These are phyloP conservation scores for Sebastes diploproa DNA, from an alignment of 2,797 vertebrate species.

Conservation along the genomic window DNA sequence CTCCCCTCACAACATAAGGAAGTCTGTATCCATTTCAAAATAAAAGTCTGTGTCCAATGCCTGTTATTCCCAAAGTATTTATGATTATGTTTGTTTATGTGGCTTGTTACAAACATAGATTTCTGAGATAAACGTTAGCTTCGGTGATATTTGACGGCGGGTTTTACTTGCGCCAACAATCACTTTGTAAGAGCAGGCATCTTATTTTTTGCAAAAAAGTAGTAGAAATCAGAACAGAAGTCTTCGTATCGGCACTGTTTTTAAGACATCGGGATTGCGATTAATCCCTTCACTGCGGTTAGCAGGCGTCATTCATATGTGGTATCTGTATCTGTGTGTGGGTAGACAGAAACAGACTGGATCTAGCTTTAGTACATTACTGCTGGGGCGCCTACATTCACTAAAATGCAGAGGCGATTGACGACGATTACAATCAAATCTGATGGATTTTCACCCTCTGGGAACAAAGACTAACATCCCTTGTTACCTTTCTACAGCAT, in stretches of 20 bases:
- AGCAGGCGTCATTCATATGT: slow-evolving; percentile 16
- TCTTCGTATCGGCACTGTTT: slow-evolving; percentile 9
- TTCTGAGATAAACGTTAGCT: slow-evolving; percentile 24
- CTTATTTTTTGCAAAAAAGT: slow-evolving; percentile 15
- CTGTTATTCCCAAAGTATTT: not conserved
- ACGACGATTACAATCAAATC: slow-evolving; percentile 63
- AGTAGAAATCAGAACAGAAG: slow-evolving; percentile 10
- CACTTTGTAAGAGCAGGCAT: slow-evolving; percentile 43
- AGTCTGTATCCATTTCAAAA: slow-evolving; percentile 31
- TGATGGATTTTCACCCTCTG: slow-evolving; percentile 29
- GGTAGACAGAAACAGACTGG: slow-evolving; percentile 9
- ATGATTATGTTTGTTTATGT: not conserved
- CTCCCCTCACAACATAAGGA: not conserved
- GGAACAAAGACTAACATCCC: slow-evolving; percentile 17
- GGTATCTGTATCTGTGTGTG: not conserved
- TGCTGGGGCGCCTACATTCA: slow-evolving; percentile 64
- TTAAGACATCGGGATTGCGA: slow-evolving; percentile 26
- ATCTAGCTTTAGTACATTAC: slow-evolving; percentile 27
- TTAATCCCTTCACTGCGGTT: slow-evolving; percentile 24
- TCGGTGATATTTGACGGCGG: slow-evolving; percentile 28
- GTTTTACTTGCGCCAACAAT: slow-evolving; percentile 42
- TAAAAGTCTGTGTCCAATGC: slow-evolving; percentile 19
- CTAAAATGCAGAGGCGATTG: slow-evolving; percentile 35
- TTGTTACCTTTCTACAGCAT: slow-evolving; percentile 12
- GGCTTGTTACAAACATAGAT: not conserved